Evolutionary conservation across 2,888 invertebrate species (phyloP).

Genomic region (Heliconius aoede): DNA sequence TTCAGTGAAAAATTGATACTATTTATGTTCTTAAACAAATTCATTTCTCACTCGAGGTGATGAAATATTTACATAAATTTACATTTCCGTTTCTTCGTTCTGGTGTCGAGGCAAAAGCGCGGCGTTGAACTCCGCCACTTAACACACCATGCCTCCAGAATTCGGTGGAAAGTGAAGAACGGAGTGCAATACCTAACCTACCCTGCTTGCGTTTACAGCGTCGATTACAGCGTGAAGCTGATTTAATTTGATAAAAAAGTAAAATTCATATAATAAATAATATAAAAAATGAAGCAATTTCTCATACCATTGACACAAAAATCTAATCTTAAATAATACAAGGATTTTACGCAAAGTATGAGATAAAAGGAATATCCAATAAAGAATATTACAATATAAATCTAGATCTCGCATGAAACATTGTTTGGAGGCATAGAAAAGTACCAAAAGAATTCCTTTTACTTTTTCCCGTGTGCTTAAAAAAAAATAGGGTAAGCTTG

Average conservation of each 20-base stretch:
- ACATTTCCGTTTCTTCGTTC: no score
- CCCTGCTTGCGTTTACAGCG: no score
- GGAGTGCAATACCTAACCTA: no score
- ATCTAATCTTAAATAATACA: background rate
- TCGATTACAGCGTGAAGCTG: no score
- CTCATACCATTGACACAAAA: background rate
- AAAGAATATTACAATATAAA: conserved; percentile 20
- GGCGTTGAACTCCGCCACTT: no score
- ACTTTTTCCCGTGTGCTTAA: background rate
- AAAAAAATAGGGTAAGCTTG: conserved; percentile 11
- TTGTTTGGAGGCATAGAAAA: conserved; percentile 10
- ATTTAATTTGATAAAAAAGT: background rate
- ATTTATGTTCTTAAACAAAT: background rate
- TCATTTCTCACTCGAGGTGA: no score
- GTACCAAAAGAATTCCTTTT: background rate
- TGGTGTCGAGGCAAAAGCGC: no score
- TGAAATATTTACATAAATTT: no score
- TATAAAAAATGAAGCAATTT: background rate
- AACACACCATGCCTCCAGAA: no score
- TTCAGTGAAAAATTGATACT: background rate
- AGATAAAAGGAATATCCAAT: conserved; percentile 8
- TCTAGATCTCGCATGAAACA: conserved; percentile 7
- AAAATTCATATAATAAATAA: background rate
- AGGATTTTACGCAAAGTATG: conserved; percentile 1
- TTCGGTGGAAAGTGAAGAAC: no score